Evolutionary conservation across 2,797 vertebrate genomes (phyloP), one percentile per base, ranked within the genome.

Genomic region (Acrocephalus scirpaceus): DNA sequence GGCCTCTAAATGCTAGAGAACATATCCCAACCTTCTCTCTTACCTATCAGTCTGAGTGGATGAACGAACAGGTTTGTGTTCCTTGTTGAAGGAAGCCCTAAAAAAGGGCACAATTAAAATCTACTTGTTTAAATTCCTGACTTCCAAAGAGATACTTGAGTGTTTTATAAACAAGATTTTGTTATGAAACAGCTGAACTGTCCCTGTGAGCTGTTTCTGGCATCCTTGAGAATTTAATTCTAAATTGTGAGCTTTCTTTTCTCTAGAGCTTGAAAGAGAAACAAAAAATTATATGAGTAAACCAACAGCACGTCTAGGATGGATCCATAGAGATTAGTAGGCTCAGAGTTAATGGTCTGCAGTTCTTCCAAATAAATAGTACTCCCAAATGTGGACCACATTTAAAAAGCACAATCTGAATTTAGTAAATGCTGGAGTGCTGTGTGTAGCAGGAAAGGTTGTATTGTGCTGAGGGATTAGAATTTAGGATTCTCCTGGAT

Each of bases 401-500:
- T 60, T 89, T 83, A 44, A 86, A 88, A 91, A 89, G 67, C 65
- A 57, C 36, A 17, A 16, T 88, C 75, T 85, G 66, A 69, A 78
- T 88, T 86, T 45, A 74, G 44, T 44, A 50, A 91, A 56, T 56
- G 19, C 69, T 71, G 61, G 42, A 69, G 61, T 47, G 30, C 25
- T n/a, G 17, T 36, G 8, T 79, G 38, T 61, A 64, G 57, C 74
- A 75, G 85, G 32, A 57, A 71, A 87, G 50, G 48, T 73, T 65
- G 34, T 62, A 34, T 58, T 91, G 65, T 89, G 40, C 72, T 91
- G 38, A 88, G 84, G 65, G 72, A 78, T 80, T 77, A 69, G 58
- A 86, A 84, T 88, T 79, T 64, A 86, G 89, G 30, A 45, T 78
- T 88, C 40, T 69, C 60, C 64, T 80, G 54, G 44, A 88, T 95